These are phyloP conservation scores for Agapostemon virescens DNA, from an alignment of 2,888 invertebrate genomes.

Conservation along the genomic window DNA sequence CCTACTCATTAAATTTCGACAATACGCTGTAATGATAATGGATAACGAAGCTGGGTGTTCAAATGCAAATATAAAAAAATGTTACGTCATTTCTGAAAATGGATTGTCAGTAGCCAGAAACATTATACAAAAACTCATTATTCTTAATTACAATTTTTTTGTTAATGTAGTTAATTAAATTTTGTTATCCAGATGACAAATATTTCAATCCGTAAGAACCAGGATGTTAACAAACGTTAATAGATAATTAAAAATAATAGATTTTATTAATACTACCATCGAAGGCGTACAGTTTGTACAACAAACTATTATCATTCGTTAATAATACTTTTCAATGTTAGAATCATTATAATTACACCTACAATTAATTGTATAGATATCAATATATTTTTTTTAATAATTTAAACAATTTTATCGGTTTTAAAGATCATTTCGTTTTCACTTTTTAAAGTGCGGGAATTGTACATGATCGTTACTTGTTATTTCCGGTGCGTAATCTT, in stretches of 20 bases:
- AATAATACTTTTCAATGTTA: constrained; percentile 2
- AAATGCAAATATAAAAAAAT: neutral
- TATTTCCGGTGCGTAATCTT: constrained; percentile 69
- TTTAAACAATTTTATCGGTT: neutral
- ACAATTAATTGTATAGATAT: neutral
- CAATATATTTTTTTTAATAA: neutral
- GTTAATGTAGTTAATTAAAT: neutral
- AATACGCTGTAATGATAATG: neutral
- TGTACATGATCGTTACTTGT: neutral
- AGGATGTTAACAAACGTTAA: neutral
- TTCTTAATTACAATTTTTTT: neutral
- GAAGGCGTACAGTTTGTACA: constrained; percentile 70
- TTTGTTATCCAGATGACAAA: neutral
- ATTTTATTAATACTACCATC: constrained; percentile 13
- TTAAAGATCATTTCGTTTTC: neutral
- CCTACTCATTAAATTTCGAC: neutral
- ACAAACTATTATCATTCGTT: constrained; percentile 3
- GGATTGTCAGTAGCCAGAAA: neutral
- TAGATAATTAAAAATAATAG: constrained; percentile 8
- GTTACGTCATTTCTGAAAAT: neutral
- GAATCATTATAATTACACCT: neutral
- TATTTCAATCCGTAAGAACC: neutral
- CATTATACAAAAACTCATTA: neutral
- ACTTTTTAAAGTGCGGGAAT: constrained; percentile 67
- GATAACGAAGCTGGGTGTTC: neutral